These are phyloP conservation scores for Parazoanthus swiftii DNA, from an alignment of 92 coral and sea anemone species.

Conservation along the genomic window DNA sequence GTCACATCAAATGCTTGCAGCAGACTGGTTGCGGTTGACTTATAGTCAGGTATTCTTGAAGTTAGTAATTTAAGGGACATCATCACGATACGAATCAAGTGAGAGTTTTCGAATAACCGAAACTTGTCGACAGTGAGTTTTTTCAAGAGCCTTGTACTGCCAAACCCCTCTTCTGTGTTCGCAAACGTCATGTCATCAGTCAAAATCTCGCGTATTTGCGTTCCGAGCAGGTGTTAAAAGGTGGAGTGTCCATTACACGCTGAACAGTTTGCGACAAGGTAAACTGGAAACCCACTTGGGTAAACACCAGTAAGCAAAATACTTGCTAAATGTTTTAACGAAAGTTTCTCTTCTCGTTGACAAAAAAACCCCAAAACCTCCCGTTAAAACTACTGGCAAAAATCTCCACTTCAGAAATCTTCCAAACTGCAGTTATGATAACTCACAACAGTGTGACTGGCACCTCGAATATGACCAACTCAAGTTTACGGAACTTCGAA, in stretches of 20 bases:
- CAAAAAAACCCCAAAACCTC: neutral
- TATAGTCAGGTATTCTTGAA: neutral
- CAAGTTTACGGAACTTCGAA: neutral
- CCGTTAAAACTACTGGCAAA: neutral
- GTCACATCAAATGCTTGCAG: neutral
- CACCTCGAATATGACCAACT: conserved; percentile 7
- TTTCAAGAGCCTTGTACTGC: neutral
- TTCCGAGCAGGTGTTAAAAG: conserved; percentile 17
- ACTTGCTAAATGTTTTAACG: neutral
- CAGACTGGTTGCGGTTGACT: conserved; percentile 11
- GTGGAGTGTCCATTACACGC: neutral
- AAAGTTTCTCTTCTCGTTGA: neutral
- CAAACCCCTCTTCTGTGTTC: neutral
- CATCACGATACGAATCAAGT: neutral
- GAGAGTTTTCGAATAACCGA: neutral
- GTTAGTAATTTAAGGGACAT: neutral
- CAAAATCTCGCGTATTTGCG: conserved; percentile 4
- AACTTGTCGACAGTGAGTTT: neutral
- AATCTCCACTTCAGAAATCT: neutral
- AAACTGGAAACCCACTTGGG: neutral
- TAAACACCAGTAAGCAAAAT: neutral
- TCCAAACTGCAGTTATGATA: conserved; percentile 12
- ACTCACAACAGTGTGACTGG: neutral
- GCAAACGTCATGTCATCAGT: neutral
- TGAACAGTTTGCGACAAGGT: neutral